A percentile compares a stretch with the other conserved stretches of the same genome.
Evolutionary conservation across 2,888 invertebrate genomes (phyloP).

Genomic region (Achlya flavicornis): DNA sequence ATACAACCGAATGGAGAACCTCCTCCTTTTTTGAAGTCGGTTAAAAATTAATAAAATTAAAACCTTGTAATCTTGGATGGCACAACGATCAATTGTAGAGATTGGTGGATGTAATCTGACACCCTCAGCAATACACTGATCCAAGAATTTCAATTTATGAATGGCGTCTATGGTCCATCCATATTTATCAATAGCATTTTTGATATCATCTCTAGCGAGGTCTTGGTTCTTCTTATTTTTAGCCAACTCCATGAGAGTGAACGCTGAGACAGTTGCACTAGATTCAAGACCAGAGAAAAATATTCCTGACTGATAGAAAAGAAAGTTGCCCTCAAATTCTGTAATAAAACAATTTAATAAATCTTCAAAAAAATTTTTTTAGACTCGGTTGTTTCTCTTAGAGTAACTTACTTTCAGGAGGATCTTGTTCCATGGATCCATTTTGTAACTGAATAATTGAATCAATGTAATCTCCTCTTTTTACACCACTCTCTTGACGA

Average conservation of each 20-base stretch:
- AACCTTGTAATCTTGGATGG: conserved; percentile 29
- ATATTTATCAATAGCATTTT: conserved; percentile 25
- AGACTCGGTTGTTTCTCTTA: background rate
- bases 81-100: conserved; percentile 30
- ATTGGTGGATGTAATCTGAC: conserved; percentile 36
- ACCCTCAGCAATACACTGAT: conserved; percentile 38
- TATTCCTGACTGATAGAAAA: conserved; percentile 36
- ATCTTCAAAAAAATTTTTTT: background rate
- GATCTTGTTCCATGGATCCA: conserved; percentile 27
- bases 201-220: conserved; percentile 28
- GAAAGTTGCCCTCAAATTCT: conserved; percentile 41
- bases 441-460: conserved; percentile 36
- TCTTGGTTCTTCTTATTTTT: conserved; percentile 28
- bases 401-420: conserved; percentile 34
- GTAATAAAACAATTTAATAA: conserved; percentile 6
- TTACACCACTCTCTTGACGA: conserved; percentile 30
- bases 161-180: conserved; percentile 39
- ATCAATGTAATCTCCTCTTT: conserved; percentile 39
- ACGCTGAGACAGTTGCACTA: conserved; percentile 33
- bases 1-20: no score
- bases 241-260: conserved; percentile 40
- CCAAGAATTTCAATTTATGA: conserved; percentile 38
- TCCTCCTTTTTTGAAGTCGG: no score
- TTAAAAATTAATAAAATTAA: no score
- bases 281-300: conserved; percentile 45